Conservation (phyloP, 2,113 vertebrate genomes). For the Nannospalax galili region DNA sequence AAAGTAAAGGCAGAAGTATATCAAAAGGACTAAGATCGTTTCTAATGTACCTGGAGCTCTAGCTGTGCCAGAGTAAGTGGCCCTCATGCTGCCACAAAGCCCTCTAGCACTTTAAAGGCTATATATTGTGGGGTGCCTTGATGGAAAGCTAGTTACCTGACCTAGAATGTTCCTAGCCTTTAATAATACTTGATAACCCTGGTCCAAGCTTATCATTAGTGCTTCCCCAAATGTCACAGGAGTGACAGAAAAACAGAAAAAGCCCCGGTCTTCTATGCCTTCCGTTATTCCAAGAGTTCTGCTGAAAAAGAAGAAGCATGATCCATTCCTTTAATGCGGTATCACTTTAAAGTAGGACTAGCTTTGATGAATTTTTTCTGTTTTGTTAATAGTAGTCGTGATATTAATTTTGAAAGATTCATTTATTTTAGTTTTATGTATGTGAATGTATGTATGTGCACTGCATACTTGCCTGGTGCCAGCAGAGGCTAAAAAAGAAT, state of each 20-base stretch:
- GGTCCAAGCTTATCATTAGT: background rate
- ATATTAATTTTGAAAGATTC: background rate
- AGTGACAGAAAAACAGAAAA: background rate
- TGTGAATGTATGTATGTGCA: background rate
- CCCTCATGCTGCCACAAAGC: background rate
- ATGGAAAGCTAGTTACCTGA: background rate
- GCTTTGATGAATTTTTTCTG: background rate
- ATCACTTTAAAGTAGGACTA: background rate
- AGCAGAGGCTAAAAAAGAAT: background rate
- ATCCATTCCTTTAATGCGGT: background rate
- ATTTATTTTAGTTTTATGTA: too few species aligned
- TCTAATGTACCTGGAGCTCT: background rate
- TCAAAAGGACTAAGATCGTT: background rate
- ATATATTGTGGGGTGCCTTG: background rate
- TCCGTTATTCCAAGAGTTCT: slow-evolving; percentile 25
- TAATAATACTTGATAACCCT: background rate
- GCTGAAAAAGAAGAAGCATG: background rate
- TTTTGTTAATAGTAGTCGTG: background rate
- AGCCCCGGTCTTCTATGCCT: background rate
- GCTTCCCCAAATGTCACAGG: background rate
- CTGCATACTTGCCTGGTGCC: background rate
- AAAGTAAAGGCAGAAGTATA: background rate
- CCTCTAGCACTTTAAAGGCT: background rate
- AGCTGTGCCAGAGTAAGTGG: background rate
- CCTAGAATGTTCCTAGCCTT: background rate